Evolutionary conservation across 1,140 invertebrate genomes (phyloP).

Genomic region (Drosophila pectinifera): DNA sequence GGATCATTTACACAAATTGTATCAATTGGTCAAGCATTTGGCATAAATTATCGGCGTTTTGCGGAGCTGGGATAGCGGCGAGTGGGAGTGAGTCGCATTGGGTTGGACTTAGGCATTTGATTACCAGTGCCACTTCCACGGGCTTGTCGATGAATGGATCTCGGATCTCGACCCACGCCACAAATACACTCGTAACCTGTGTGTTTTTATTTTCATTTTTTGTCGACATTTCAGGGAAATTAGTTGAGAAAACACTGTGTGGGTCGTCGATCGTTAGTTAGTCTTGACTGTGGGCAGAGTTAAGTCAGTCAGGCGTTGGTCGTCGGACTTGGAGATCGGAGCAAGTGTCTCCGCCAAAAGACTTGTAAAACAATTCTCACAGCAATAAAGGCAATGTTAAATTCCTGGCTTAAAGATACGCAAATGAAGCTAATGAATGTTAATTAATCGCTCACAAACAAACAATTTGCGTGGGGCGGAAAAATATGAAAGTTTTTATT

Average conservation of each 20-base stretch:
- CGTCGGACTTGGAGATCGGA: conserved; percentile 1
- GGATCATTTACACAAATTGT: conserved; percentile 55
- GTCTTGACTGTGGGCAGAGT: conserved; percentile 31
- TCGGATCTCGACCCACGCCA: conserved; percentile 27
- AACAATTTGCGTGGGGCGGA: conserved; percentile 24
- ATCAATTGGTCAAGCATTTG: conserved; percentile 52
- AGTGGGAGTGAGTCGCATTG: conserved; percentile 39
- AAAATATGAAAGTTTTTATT: conserved; percentile 34
- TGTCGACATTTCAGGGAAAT: conserved; percentile 40
- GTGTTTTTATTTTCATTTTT: conserved; percentile 13
- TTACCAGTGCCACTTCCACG: conserved; percentile 33
- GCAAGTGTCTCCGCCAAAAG: conserved; percentile 16
- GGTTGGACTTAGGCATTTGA: conserved; percentile 33
- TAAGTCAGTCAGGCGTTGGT: conserved; percentile 14
- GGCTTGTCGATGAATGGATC: conserved; percentile 42
- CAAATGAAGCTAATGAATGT: conserved; percentile 46
- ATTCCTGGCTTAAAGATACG: conserved; percentile 38
- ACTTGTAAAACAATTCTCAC: conserved; percentile 48
- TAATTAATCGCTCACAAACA: conserved; percentile 51
- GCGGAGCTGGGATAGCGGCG: conserved; percentile 13
- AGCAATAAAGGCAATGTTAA: conserved; percentile 45
- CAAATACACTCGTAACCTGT: conserved; percentile 19
- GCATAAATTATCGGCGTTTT: conserved; percentile 47
- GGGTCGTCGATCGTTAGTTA: conserved; percentile 39
- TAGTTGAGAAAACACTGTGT: conserved; percentile 36